Evolutionary conservation across 2,797 vertebrate species (phyloP), one percentile per base, ranked within the genome.

Genomic region (Protosalanx chinensis): DNA sequence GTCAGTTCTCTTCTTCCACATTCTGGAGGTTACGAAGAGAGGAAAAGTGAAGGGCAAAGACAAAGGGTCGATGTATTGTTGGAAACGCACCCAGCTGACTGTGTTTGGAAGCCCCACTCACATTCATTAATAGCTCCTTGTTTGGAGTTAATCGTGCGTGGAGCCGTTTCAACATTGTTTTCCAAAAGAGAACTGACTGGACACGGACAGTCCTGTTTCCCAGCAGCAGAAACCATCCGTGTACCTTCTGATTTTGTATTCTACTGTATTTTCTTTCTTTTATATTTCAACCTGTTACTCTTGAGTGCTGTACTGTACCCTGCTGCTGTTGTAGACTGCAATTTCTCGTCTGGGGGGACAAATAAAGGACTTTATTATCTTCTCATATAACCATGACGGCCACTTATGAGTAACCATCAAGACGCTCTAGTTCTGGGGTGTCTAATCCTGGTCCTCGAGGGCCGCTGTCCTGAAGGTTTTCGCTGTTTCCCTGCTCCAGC

Each of bases 1-100:
- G 71, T 68, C 56, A 8, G 76, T 71, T 70, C 12, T 30, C 8
- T 71, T 75, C 69, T 20, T 77, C 37, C 46, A 51, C 68, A 74
- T 49, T 16, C 74, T 12, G 27, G 5, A 74, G 27, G 69, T 35
- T 68, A 30, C 27, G 30, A 51, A n/a, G 59, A 57, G 27, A 27
- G 46, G 18, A 68, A 53, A 3, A n/a, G 20, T 64, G 32, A 72
- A 60, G 33, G 33, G 35, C 67, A 49, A 37, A 58, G 33, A 29
- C 67, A 49, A 37, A 58, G 27, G 18, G 41, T 59, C 32, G 58
- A 53, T 72, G 29, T 71, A 3, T 71, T 64, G 64, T 62, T 75
- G n/a, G n/a, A 73, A 69, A n/a, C 58, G 29, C 56, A 63, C 79
- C n/a, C 27, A 64, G 71, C 46, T 76, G 73, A 29, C 23, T 37